Base-by-base conservation (phyloP, 2,113 vertebrate species). In the Coreoperca whiteheadi region DNA sequence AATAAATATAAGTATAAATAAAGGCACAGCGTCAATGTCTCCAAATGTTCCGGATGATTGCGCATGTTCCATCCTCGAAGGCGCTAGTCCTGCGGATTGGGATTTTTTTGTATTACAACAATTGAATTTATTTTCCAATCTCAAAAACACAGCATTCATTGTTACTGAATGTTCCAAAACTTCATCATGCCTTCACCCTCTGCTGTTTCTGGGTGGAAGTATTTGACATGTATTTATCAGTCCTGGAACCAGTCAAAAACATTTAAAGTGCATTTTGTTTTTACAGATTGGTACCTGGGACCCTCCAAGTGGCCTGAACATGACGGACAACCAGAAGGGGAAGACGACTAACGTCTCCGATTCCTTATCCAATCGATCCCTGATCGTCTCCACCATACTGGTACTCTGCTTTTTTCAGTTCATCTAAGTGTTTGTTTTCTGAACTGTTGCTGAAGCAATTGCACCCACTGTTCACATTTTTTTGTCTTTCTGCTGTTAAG, bases 271-370 rank as follows among this genome's bases (percentile, higher is more conserved):
- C 20, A 8, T 70, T 80, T 15, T 74, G 6, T 75, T 88, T n/a
- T 95, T 93, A 61, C 92, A 99, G 98, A 98, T 99, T 93, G 98
- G 98, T 83, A 99, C 97, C 23, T 99, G 98, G 98, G 98, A 99
- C 89, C 97, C 97, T 12, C 90, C 95, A 61, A 99, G 97, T 83
- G 98, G 98, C 74, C 94, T 99, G 90, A 99, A 99, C 91, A 99
- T 99, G 97, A 99, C 98, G 6, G 98, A 99, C 87, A 97, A 95
- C 94, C 98, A 99, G 93, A 99, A 97, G 91, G 98, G 97, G 88
- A 99, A 98, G 87, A 95, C 96, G 41, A 93, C 97, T 2, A 99
- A 99, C 73, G 96, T 99, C 85, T 98, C 98, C 15, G 98, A 99
- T 91, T 99, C 98, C 4, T 88, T 99, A 69, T 97, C 97, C 78